These are phyloP conservation scores for Sigmodon hispidus DNA, from an alignment of 2,113 vertebrate species.

Conservation along the genomic window DNA sequence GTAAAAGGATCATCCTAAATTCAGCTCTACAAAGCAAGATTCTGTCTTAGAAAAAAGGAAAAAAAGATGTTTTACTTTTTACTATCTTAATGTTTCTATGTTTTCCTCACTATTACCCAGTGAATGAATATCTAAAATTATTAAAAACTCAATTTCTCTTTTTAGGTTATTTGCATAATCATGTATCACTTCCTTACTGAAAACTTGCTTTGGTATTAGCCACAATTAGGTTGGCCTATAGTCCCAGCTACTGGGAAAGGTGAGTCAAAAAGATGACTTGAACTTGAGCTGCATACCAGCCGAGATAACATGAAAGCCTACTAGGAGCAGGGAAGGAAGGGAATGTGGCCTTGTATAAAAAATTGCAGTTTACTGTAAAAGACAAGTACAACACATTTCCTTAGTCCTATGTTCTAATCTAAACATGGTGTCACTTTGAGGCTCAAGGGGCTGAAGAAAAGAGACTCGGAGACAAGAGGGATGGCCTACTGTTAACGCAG, in stretches of 20 bases:
- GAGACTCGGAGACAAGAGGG: background rate
- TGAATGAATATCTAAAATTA: slow-evolving; percentile 51
- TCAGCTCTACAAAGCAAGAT: background rate
- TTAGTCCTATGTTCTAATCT: slow-evolving; percentile 16
- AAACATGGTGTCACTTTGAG: slow-evolving; percentile 7
- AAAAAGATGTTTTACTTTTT: background rate
- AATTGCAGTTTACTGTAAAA: slow-evolving; percentile 58
- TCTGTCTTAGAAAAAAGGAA: background rate
- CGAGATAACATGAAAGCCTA: background rate
- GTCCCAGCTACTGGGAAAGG: background rate
- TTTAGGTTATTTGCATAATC: slow-evolving; percentile 48
- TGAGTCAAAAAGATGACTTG: background rate
- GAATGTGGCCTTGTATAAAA: background rate
- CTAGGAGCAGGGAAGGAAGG: background rate
- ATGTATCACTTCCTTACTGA: slow-evolving; percentile 60
- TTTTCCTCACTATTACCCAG: slow-evolving; percentile 55
- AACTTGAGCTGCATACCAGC: background rate
- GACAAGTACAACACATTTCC: slow-evolving; percentile 53
- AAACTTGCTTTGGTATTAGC: background rate
- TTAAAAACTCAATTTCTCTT: slow-evolving; percentile 43
- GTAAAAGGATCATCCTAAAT: background rate
- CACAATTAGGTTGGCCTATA: background rate
- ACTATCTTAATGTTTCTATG: slow-evolving; percentile 40
- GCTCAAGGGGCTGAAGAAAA: background rate
- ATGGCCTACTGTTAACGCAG: background rate